These are phyloP conservation scores for Epinephelus fuscoguttatus DNA, from an alignment of 2,113 vertebrate species.

Conservation along the genomic window DNA sequence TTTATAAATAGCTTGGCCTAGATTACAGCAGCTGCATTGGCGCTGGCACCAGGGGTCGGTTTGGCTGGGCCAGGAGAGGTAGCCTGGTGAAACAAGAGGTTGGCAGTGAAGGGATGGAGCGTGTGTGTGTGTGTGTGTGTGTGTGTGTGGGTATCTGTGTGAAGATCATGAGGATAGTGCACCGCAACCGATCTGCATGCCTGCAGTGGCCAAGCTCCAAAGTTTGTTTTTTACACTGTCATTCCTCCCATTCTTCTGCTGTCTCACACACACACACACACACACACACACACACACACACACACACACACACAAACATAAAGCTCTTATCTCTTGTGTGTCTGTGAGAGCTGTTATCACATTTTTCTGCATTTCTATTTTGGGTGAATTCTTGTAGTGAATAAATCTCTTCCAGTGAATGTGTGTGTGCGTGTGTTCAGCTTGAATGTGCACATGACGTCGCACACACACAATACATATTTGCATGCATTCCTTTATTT, in stretches of 20 bases:
- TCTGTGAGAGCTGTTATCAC: conserved; percentile 4
- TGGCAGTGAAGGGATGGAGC: conserved; percentile 34
- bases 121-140: conserved; percentile 2
- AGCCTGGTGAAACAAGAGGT: conserved; percentile 56
- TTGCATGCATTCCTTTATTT: not conserved
- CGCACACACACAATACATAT: not conserved
- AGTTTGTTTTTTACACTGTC: conserved; percentile 20
- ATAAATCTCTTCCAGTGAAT: not conserved
- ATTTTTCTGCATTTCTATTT: conserved; percentile 43
- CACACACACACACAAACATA: conserved; percentile 35
- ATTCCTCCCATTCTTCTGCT: conserved; percentile 17
- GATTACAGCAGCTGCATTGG: conserved; percentile 86
- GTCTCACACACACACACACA: conserved; percentile 24
- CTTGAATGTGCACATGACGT: not conserved
- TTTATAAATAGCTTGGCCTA: conserved; percentile 89
- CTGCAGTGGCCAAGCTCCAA: conserved; percentile 18
- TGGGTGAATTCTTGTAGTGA: not conserved
- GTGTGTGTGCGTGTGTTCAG: not conserved
- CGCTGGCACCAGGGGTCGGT: conserved; percentile 75
- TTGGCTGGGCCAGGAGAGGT: conserved; percentile 69
- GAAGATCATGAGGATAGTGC: conserved; percentile 27
- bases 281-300: conserved; percentile 16
- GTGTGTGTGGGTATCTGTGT: not conserved
- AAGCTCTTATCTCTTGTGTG: not conserved
- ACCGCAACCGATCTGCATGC: conserved; percentile 23